Percentiles rank a stretch among this genome's conserved stretches.
These are phyloP conservation scores for Dicyrtomina minuta DNA, from an alignment of 2,888 invertebrate genomes.

Conservation along the genomic window DNA sequence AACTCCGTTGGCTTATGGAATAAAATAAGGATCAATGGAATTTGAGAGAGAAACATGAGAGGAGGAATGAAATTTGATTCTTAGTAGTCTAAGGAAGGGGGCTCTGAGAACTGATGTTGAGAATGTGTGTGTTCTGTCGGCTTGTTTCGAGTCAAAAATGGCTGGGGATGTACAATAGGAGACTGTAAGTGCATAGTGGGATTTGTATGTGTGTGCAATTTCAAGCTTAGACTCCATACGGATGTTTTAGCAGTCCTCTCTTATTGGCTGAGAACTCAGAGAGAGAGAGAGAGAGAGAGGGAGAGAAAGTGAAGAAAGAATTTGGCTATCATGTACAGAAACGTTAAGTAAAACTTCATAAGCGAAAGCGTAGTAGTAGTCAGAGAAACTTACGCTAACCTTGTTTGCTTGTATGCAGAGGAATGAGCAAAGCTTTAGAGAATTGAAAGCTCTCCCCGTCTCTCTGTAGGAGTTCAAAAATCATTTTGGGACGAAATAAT, in stretches of 20 bases:
- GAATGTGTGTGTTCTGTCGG: background rate
- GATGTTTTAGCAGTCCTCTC: conserved; percentile 6
- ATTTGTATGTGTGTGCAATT: background rate
- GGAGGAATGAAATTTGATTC: background rate
- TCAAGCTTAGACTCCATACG: background rate
- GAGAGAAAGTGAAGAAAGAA: background rate
- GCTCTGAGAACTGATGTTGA: background rate
- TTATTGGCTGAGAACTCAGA: background rate
- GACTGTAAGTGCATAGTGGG: background rate
- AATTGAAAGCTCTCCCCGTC: conserved; percentile 14
- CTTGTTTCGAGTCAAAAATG: background rate
- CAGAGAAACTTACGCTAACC: conserved; percentile 4
- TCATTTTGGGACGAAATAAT: conserved; percentile 35
- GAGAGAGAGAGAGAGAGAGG: background rate
- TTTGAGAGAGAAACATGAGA: background rate
- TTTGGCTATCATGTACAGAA: conserved; percentile 3
- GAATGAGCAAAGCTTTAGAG: background rate
- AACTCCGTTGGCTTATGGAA: conserved; percentile 2
- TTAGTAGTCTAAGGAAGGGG: background rate
- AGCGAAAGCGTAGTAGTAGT: background rate
- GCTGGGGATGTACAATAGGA: background rate
- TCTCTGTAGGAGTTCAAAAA: conserved; percentile 27
- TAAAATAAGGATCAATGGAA: background rate
- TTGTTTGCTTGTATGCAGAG: conserved; percentile 11
- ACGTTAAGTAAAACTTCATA: conserved; percentile 5